Evolutionary conservation across 2,113 vertebrate species (phyloP), one percentile per base, ranked within the genome.

Genomic region (Hyaena hyaena): DNA sequence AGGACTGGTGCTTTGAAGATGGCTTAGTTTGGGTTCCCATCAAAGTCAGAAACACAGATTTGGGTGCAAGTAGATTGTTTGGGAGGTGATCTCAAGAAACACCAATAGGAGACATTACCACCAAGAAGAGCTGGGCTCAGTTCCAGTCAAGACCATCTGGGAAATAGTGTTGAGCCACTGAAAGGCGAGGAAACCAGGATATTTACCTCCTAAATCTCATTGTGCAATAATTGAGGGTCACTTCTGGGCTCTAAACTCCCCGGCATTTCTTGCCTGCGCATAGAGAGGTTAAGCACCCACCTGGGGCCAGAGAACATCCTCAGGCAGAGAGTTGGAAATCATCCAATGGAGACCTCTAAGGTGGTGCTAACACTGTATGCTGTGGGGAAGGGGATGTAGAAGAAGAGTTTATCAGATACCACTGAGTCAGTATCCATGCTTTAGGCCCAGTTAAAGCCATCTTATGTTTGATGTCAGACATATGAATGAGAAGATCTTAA

Each of bases 11-110:
- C 82, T 94, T 68, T 85, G 33, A 11, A 76, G 48, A 35, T 88
- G 82, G 33, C 80, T 93, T 68, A 68, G 65, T 93, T 95, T 91
- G 58, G 16, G 14, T 90, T 90, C 26, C 55, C 74, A 81, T 19
- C 55, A 39, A 74, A 74, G 65, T 68, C 26, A 87, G n/a, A 39
- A 84, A 81, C 33, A 93, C 48, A 19, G 12, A 87, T 87, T 90
- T 90, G n/a, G 17, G 21, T 76, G 7, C 66, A 82, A 26, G 21
- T 66, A 85, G 6, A 65, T 88, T 65, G 4, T 91, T 92, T 71
- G 71, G 77, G 35, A 80, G 26, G 53, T 66, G 26, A 74, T 74
- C 55, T 80, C 35, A 95, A 65, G 23, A 81, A 85, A 82, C 12
- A n/a, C 12, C 77, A 26, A 14, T 66, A 74, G 39, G 33, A 28